Percentiles rank a stretch among this genome's conserved stretches.
Conservation (phyloP, 2,113 vertebrate genomes). For the Nannobrachium achirus region DNA sequence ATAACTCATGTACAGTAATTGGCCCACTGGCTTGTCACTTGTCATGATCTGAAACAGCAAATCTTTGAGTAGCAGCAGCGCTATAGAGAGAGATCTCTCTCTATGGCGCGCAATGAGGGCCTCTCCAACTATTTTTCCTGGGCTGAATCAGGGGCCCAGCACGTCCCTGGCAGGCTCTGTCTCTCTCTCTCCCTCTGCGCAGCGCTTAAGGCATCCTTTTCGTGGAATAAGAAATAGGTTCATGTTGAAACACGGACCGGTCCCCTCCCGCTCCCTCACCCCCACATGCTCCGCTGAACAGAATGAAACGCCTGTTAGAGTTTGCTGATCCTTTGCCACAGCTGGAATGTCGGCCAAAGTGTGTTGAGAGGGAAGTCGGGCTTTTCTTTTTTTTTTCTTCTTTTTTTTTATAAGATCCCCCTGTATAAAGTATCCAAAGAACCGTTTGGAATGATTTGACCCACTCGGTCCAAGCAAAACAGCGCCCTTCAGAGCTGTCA, state of each 20-base stretch:
- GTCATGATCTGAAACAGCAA: no score
- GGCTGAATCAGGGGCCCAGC: no score
- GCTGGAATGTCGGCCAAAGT: conserved; percentile 35
- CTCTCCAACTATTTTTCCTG: no score
- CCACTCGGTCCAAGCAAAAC: conserved; percentile 46
- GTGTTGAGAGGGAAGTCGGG: conserved; percentile 15
- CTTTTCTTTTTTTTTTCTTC: not conserved
- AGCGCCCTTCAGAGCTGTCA: conserved; percentile 27
- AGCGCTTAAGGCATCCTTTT: conserved; percentile 4
- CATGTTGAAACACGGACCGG: conserved; percentile 25
- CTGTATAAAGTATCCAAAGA: conserved; percentile 37
- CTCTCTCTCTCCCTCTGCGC: not conserved
- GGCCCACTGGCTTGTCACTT: no score
- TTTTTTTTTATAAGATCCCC: conserved; percentile 18
- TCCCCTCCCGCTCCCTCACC: conserved; percentile 6
- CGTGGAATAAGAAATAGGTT: conserved; percentile 16
- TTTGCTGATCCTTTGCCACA: conserved; percentile 29
- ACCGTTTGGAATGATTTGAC: conserved; percentile 31
- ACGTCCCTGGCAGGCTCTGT: no score
- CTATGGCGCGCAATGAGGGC: no score
- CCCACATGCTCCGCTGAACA: conserved; percentile 29
- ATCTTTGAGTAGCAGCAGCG: no score
- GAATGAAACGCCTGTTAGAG: conserved; percentile 30
- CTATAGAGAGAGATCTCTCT: no score
- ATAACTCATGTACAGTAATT: no score